Percentiles rank a stretch among this genome's conserved stretches.
Conservation (phyloP, 2,797 vertebrate genomes). For the Notamacropus eugenii region DNA sequence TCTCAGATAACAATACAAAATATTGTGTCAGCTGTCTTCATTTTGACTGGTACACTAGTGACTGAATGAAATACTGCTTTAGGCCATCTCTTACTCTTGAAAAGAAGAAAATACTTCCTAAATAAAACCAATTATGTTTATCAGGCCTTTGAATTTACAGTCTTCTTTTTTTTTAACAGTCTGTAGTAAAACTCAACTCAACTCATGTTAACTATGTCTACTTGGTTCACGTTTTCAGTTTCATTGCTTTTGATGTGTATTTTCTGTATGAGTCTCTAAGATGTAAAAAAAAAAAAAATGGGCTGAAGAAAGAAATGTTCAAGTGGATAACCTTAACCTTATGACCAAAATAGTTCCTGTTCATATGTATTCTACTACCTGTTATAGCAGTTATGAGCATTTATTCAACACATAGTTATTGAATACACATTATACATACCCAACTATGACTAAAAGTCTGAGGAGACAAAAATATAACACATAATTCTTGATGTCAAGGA, state of each 20-base stretch:
- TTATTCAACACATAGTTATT: background rate
- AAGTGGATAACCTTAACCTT: background rate
- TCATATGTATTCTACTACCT: background rate
- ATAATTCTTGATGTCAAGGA: background rate
- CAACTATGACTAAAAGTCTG: background rate
- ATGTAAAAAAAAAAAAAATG: background rate
- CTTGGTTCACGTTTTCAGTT: background rate
- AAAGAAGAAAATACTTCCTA: slow-evolving; percentile 1
- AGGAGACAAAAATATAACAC: background rate
- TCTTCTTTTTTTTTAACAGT: background rate
- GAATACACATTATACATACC: background rate
- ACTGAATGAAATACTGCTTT: background rate
- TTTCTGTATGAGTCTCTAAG: slow-evolving; percentile 7
- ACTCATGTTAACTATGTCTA: background rate
- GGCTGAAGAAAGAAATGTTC: background rate
- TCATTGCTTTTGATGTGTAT: background rate
- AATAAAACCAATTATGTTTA: slow-evolving; percentile 36
- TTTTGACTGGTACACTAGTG: slow-evolving; percentile 1
- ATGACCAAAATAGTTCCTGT: background rate
- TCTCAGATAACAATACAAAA: slow-evolving; percentile 39
- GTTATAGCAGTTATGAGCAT: background rate
- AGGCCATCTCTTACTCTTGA: background rate
- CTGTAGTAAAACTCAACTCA: background rate
- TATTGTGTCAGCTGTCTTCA: slow-evolving; percentile 34
- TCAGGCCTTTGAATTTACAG: background rate